Evolutionary conservation across 2,113 vertebrate genomes (phyloP).

Genomic region (Pyxicephalus adspersus): DNA sequence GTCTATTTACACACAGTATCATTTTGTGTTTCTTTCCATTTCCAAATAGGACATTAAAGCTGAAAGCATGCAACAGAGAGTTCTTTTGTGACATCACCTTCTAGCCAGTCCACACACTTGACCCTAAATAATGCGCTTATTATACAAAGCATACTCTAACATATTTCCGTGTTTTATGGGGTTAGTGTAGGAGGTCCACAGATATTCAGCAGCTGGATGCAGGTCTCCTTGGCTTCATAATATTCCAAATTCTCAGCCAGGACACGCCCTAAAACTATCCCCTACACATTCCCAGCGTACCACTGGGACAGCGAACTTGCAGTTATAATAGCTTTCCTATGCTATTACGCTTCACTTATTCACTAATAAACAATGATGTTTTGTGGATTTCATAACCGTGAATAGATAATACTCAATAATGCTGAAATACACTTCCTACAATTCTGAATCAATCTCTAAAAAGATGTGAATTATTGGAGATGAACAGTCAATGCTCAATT

Average conservation of each 20-base stretch:
- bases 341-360: too few relatives aligned
- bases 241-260: slow-evolving; percentile 28
- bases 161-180: slow-evolving; percentile 9
- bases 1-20: neutral
- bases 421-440: neutral
- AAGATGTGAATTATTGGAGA: neutral
- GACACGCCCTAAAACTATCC: neutral
- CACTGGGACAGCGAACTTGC: neutral
- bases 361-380: too few relatives aligned
- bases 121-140: slow-evolving; percentile 22
- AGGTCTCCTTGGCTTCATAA: slow-evolving; percentile 21
- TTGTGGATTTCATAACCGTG: neutral
- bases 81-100: slow-evolving; percentile 6
- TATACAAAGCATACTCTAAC: slow-evolving; percentile 2
- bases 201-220: slow-evolving; percentile 34
- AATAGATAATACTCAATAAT: neutral
- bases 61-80: neutral
- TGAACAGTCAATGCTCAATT: too few relatives aligned
- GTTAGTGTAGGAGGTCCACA: slow-evolving; percentile 28
- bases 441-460: neutral
- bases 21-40: neutral
- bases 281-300: slow-evolving; percentile 20
- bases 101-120: neutral
- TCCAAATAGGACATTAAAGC: neutral
- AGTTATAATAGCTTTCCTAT: neutral